Evolutionary conservation across 2,113 vertebrate species (phyloP).

Genomic region (Sigmodon hispidus): DNA sequence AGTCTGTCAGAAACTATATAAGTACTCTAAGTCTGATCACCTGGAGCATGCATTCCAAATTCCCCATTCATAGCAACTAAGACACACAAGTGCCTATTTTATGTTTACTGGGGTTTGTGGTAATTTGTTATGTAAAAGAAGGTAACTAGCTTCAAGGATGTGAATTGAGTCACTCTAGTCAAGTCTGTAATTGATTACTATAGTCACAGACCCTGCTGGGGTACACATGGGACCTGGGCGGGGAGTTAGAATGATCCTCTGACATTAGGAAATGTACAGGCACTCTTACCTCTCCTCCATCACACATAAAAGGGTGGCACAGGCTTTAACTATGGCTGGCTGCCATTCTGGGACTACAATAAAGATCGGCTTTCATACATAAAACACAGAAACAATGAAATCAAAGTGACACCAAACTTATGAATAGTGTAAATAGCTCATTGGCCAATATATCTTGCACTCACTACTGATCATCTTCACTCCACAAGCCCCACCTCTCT

Average conservation of each 20-base stretch:
- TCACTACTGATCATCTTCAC: background rate
- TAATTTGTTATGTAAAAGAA: background rate
- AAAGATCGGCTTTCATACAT: background rate
- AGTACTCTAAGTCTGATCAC: background rate
- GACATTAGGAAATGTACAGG: background rate
- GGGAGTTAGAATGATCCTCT: background rate
- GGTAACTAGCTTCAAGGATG: background rate
- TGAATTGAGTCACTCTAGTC: background rate
- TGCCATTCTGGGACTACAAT: background rate
- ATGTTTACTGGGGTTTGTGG: background rate
- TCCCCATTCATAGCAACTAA: background rate
- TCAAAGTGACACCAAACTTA: background rate
- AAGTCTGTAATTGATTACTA: background rate
- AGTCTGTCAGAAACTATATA: background rate
- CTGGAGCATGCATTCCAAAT: background rate
- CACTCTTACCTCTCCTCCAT: background rate
- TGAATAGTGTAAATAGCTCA: background rate
- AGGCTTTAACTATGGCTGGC: background rate
- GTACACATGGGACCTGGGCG: background rate
- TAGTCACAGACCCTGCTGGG: background rate
- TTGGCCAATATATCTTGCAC: background rate
- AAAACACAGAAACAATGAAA: background rate
- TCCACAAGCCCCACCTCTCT: background rate
- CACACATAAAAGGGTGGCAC: background rate
- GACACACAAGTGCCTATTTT: background rate